Conservation (phyloP, 2,797 vertebrate species). For the Esox masquinongy region DNA sequence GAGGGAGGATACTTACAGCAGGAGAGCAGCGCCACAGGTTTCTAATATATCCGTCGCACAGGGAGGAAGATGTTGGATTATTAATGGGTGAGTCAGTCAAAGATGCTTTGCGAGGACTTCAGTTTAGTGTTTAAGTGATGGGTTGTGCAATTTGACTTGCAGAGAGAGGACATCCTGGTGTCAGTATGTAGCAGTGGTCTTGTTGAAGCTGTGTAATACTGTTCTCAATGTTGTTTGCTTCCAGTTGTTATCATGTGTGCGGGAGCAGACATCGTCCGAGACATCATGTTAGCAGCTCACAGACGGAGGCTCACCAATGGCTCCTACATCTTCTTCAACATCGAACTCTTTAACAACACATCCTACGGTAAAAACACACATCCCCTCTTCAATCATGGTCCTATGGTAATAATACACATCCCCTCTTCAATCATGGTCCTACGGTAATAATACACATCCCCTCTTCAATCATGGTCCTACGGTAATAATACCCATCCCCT, state of each 20-base stretch:
- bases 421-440: too few species aligned
- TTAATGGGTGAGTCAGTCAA: too few species aligned
- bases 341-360: constrained; percentile 96
- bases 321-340: constrained; percentile 92
- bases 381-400: too few species aligned
- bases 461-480: too few species aligned
- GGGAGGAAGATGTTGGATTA: too few species aligned
- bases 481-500: too few species aligned
- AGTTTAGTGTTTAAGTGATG: not conserved
- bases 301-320: constrained; percentile 84
- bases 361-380: constrained; percentile 83
- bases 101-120: not conserved
- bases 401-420: too few species aligned
- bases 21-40: too few species aligned
- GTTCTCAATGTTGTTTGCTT: constrained; percentile 30
- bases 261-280: constrained; percentile 83
- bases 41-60: too few species aligned
- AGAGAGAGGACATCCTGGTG: not conserved
- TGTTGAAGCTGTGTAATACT: not conserved
- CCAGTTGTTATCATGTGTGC: constrained; percentile 97
- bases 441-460: too few species aligned
- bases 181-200: not conserved
- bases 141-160: not conserved
- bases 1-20: too few species aligned
- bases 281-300: constrained; percentile 92